Evolutionary conservation across 2,113 vertebrate genomes (phyloP).

Genomic region (Notarius lentiginosus): DNA sequence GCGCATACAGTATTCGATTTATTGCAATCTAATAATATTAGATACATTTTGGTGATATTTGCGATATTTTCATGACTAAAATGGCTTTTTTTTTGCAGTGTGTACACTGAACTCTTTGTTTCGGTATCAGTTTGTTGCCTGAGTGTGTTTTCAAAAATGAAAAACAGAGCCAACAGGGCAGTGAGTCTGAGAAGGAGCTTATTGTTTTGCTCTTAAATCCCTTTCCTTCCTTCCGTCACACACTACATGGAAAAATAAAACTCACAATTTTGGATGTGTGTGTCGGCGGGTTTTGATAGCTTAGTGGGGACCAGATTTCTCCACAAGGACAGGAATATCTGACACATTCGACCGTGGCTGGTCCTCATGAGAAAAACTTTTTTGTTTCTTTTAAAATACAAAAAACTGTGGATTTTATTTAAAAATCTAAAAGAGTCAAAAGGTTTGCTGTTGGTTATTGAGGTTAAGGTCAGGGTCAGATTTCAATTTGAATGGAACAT

Average conservation of each 20-base stretch:
- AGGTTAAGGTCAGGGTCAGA: background rate
- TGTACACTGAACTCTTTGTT: background rate
- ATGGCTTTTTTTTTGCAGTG: background rate
- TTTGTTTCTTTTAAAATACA: too few relatives aligned
- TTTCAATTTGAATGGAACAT: background rate
- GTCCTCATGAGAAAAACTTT: too few relatives aligned
- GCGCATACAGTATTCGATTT: background rate
- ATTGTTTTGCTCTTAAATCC: conserved; percentile 53
- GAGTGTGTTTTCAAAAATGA: background rate
- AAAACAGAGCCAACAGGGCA: conserved; percentile 7
- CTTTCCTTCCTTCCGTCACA: conserved; percentile 47
- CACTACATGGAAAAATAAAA: conserved; percentile 24
- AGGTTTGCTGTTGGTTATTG: background rate
- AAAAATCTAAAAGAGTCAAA: background rate
- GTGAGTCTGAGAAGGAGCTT: background rate
- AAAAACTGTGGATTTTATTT: background rate
- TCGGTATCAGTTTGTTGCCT: conserved; percentile 19
- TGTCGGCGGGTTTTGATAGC: conserved; percentile 15
- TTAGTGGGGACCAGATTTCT: background rate
- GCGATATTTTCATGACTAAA: background rate
- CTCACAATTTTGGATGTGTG: background rate
- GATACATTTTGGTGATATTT: background rate
- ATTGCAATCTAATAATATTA: background rate
- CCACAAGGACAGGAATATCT: background rate
- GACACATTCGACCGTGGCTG: background rate